phyloP scores from a whole-genome alignment of 2,888 invertebrate genomes.

The Tetramorium bicarinatum region DNA sequence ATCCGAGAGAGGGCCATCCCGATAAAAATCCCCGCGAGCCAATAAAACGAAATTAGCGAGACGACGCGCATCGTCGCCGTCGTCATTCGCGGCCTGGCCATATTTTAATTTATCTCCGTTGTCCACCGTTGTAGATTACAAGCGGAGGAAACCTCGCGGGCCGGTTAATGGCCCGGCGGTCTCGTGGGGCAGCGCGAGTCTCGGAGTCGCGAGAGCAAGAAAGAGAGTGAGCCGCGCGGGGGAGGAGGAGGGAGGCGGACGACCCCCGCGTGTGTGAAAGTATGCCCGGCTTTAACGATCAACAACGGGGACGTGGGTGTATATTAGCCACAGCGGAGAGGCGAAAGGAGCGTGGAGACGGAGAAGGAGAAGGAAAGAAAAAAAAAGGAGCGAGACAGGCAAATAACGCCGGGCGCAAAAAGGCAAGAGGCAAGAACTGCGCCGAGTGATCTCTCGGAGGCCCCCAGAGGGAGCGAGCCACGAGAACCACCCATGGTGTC shows the following conservation, averaged over 20 bases:
- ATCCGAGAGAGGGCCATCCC: conserved; percentile 10
- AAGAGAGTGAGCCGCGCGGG: neutral
- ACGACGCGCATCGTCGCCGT: conserved; percentile 46
- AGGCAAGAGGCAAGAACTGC: conserved; percentile 68
- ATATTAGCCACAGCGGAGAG: conserved; percentile 68
- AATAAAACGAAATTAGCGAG: conserved; percentile 54
- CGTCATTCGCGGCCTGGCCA: conserved; percentile 42
- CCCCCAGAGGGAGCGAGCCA: conserved; percentile 76
- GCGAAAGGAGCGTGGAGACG: conserved; percentile 24
- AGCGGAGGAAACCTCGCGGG: conserved; percentile 72
- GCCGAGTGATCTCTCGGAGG: conserved; percentile 74
- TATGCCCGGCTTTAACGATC: conserved; percentile 77
- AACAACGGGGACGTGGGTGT: conserved; percentile 76
- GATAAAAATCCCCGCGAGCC: conserved; percentile 51
- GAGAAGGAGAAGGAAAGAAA: conserved; percentile 38
- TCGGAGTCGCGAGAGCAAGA: conserved; percentile 9
- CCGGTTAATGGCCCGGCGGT: conserved; percentile 72
- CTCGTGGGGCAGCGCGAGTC: conserved; percentile 46
- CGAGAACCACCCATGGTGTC: conserved; percentile 84
- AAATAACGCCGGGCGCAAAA: conserved; percentile 75
- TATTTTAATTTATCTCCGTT: conserved; percentile 72
- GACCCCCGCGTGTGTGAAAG: conserved; percentile 69
- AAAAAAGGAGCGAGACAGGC: conserved; percentile 68
- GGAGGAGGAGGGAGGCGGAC: conserved; percentile 52
- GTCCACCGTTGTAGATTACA: conserved; percentile 66